phyloP scores from a whole-genome alignment of 2,113 vertebrate species.

The Brienomyrus brachyistius region DNA sequence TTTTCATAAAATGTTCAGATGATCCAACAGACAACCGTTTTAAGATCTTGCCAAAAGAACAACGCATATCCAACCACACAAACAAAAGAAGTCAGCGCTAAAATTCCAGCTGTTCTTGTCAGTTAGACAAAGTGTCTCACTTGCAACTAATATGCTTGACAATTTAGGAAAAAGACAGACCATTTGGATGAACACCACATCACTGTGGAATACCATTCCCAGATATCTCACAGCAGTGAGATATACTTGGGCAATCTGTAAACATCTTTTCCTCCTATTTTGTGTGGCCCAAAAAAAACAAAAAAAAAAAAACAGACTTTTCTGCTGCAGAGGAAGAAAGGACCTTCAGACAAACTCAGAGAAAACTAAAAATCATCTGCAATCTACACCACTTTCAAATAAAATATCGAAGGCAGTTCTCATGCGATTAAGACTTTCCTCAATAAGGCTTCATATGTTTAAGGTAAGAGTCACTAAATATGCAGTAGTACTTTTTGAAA shows the following conservation, averaged over 20 bases:
- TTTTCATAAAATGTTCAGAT: not conserved
- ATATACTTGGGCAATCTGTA: not conserved
- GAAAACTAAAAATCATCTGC: not conserved
- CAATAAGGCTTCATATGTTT: constrained; percentile 12
- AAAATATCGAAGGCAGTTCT: not conserved
- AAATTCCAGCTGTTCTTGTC: not conserved
- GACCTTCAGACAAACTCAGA: not conserved
- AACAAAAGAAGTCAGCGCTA: not conserved
- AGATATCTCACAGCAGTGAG: not conserved
- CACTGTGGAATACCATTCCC: too few species aligned
- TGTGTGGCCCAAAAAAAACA: not conserved
- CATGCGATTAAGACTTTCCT: constrained; percentile 7
- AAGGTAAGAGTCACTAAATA: not conserved
- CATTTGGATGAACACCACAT: not conserved
- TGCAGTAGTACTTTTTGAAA: not conserved
- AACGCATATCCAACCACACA: not conserved
- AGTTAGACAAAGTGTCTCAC: not conserved
- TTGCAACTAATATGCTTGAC: not conserved
- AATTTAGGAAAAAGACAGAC: not conserved
- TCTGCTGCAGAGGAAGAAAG: not conserved
- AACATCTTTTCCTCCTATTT: not conserved
- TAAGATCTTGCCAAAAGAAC: constrained; percentile 36
- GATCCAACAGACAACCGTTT: constrained; percentile 45
- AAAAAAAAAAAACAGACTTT: not conserved
- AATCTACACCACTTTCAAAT: not conserved